These are phyloP conservation scores for Porites cylindrica DNA, from an alignment of 92 coral and sea anemone species.

Conservation along the genomic window DNA sequence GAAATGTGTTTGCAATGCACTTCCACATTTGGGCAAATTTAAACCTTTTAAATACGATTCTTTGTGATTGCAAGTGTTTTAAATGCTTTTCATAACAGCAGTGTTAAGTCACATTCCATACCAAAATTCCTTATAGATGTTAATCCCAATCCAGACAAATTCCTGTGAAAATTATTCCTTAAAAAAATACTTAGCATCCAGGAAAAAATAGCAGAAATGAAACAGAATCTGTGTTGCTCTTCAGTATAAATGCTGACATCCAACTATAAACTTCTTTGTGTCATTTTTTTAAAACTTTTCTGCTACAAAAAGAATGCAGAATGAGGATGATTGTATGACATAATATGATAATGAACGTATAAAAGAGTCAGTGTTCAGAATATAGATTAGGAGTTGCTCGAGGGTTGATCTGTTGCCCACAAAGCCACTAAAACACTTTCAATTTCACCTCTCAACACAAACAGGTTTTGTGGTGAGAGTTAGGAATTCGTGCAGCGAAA, in stretches of 20 bases:
- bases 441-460: conserved; percentile 1
- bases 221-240: not conserved
- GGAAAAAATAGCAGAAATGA: not conserved
- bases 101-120: conserved; percentile 16
- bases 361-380: not conserved
- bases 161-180: not conserved
- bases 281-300: not conserved
- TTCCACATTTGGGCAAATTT: not conserved
- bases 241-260: too few species aligned
- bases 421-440: not conserved
- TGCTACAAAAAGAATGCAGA: not conserved
- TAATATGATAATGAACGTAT: not conserved
- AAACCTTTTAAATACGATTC: not conserved
- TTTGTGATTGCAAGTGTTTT: not conserved
- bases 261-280: not conserved
- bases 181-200: not conserved
- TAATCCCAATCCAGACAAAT: not conserved
- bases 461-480: not conserved
- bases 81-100: conserved; percentile 27
- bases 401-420: not conserved
- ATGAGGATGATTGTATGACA: not conserved
- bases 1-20: not conserved
- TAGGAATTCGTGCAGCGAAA: not conserved
- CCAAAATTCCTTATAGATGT: not conserved
- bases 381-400: not conserved